Evolutionary conservation across 2,797 vertebrate species (phyloP), one percentile per base, ranked within the genome.

Genomic region (Macropodus opercularis): DNA sequence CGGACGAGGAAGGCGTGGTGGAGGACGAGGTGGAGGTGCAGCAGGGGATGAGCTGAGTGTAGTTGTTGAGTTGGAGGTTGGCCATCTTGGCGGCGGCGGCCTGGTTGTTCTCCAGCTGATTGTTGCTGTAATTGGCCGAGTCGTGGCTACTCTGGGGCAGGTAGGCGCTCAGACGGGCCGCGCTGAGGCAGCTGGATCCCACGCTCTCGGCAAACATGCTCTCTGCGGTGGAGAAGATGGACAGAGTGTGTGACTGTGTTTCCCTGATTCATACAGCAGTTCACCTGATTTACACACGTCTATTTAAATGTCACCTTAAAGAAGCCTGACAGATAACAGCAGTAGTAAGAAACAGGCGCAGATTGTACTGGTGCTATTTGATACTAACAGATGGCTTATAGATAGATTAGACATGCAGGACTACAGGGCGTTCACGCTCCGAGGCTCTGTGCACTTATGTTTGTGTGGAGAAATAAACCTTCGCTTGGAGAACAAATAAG

Each of bases 111-210:
- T 99, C 97, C 46, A 98, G 94, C 87, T 98, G 96, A 18, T 99
- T 97, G 92, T 99, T 99, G 91, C 91, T 98, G 92, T 97, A 95
- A 89, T 99, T 99, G 90, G 97, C 97, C 0, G 96, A 96, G 89
- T 99, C 97, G 5, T 98, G 97, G 94, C 91, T 98, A 91, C 94
- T 94, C 83, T 97, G 96, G 0, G 96, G 95, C 85, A 95, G 92
- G 87, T 95, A 99, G 84, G 96, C 94, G 80, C 94, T 98, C 85
- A 99, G 94, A 5, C 95, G 95, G 53, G 96, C 92, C 0, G 93
- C 92, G 57, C 92, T 95, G 84, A 97, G 92, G 59, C 96, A 95
- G 80, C 94, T 91, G 0, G 95, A 94, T 27, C 92, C 94, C 86
- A 98, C 93, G 6, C 95, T 98, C 88, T 99, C 96, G 0, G 96